Conservation (phyloP, 2,888 invertebrate genomes). For the Chloromyia formosa region DNA sequence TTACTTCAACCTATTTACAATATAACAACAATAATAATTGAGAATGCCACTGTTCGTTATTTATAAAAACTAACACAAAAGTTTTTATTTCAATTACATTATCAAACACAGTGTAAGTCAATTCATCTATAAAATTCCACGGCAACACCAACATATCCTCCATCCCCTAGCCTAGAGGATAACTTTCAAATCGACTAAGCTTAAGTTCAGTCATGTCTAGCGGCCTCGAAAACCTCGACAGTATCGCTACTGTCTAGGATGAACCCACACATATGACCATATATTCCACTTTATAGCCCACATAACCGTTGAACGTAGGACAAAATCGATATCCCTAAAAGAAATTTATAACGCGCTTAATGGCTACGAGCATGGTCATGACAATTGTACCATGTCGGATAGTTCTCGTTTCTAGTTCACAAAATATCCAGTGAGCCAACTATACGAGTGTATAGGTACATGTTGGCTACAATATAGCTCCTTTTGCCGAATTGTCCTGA, state of each 20-base stretch:
- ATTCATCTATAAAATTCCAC: no score
- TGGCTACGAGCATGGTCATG: conserved; percentile 46
- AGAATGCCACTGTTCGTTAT: no score
- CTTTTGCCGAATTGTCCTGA: background rate
- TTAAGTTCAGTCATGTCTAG: conserved; percentile 1
- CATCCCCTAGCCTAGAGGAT: background rate
- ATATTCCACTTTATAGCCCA: conserved; percentile 43
- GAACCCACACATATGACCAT: conserved; percentile 45
- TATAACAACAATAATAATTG: no score
- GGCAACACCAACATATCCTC: background rate
- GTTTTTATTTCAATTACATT: no score
- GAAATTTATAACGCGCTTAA: conserved; percentile 47
- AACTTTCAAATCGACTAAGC: background rate
- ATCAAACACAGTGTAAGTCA: no score
- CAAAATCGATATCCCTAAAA: conserved; percentile 48
- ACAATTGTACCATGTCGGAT: conserved; percentile 44
- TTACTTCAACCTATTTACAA: no score
- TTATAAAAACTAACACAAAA: no score
- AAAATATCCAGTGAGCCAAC: conserved; percentile 13
- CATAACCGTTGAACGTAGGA: conserved; percentile 38
- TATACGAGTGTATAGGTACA: background rate
- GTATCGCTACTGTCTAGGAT: background rate
- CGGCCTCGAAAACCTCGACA: background rate
- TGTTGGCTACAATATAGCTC: background rate
- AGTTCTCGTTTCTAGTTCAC: conserved; percentile 38